These are phyloP conservation scores for Triplophysa dalaica DNA, from an alignment of 2,113 vertebrate genomes.

Conservation along the genomic window DNA sequence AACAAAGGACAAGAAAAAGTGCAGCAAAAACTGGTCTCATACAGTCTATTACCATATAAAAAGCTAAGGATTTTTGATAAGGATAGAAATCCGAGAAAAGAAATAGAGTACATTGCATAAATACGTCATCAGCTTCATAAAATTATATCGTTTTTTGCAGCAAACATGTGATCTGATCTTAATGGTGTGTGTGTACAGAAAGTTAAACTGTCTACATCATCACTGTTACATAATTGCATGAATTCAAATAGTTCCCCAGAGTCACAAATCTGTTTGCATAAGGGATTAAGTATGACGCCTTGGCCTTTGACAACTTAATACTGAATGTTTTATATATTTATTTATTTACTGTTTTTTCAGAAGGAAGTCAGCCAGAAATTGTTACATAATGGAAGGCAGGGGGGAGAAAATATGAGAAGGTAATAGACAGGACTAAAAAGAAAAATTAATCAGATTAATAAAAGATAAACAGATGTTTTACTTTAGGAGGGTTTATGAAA, in stretches of 20 bases:
- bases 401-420: neutral
- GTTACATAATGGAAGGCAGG: slow-evolving; percentile 41
- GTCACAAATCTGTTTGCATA: slow-evolving; percentile 70
- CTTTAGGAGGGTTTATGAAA: too few species aligned
- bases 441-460: too few species aligned
- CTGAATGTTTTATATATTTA: slow-evolving; percentile 55
- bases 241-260: slow-evolving; percentile 14
- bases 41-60: neutral
- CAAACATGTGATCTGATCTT: slow-evolving; percentile 45
- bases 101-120: too few species aligned
- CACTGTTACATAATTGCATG: slow-evolving; percentile 67
- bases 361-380: slow-evolving; percentile 12
- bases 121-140: neutral
- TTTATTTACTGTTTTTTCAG: slow-evolving; percentile 7
- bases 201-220: slow-evolving; percentile 32
- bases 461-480: too few species aligned
- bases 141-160: neutral
- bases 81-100: too few species aligned
- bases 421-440: neutral
- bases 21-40: too few species aligned
- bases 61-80: too few species aligned
- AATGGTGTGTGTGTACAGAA: neutral
- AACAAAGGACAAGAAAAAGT: too few species aligned
- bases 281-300: slow-evolving; percentile 63
- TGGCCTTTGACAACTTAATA: slow-evolving; percentile 41